Evolutionary conservation across 1,140 invertebrate species (phyloP), one percentile per base, ranked within the genome.

Genomic region (Micrasema minimum): DNA sequence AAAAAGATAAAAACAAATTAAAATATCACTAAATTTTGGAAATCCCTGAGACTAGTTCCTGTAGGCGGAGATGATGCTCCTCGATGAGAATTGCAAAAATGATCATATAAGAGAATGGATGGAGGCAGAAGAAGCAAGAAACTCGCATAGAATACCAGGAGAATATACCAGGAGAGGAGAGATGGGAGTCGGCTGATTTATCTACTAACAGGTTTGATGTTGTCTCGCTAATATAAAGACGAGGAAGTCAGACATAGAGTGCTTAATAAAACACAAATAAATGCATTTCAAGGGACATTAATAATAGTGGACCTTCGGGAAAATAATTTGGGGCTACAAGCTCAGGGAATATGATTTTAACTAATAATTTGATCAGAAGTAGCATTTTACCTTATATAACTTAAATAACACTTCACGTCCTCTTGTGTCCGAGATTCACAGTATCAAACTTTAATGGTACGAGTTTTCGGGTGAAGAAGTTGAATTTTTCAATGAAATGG

Each of bases 151-250:
- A 55, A 65, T 18, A 35, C 48, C 22, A 20, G 45, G 50, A 53
- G 68, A 64, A 62, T 70, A 41, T 35, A 61, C 31, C 31, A 43
- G 31, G 50, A 46, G 55, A 20, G 20, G 18, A 37, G 45, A 50
- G 53, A 67, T 72, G 64, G 65, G 65, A 67, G 64, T 62, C 71
- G 16, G 22, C 53, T 72, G 65, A 72, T 72, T 67, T 72, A 72
- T 61, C 37, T 62, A n/a, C 50, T 14, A 26, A 10, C 22, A 7
- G 18, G 9, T 22, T 14, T 53, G 18, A 22, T 23, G 20, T 10
- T 26, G 50, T 22, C 22, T 12, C 4, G 18, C 22, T n/a, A 53
- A 23, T 10, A 22, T 1, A 53, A 23, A 22, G 11, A 18, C 11
- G 37, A 6, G 37, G 37, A 38, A 6, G 5, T 6, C 11, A 6